These are phyloP conservation scores for Drosophila virilis DNA, from an alignment of 1,140 invertebrate genomes.

Conservation along the genomic window DNA sequence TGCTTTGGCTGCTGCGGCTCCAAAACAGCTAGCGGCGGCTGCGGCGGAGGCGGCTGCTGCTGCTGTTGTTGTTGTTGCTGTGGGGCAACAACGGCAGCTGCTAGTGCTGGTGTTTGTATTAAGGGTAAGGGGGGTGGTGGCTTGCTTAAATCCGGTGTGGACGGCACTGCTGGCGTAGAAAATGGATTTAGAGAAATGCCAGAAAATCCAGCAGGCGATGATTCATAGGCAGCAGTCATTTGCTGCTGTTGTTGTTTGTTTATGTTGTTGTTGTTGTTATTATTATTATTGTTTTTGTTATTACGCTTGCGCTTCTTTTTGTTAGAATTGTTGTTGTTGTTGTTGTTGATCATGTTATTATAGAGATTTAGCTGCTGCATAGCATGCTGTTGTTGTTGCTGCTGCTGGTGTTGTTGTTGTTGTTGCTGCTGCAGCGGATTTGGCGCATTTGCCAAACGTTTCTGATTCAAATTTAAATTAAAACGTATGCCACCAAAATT, in stretches of 20 bases:
- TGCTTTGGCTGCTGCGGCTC: constrained; percentile 3
- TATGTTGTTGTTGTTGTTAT: constrained; percentile 55
- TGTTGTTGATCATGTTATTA: constrained; percentile 67
- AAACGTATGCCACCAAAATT: constrained; percentile 83
- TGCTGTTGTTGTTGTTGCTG: constrained; percentile 12
- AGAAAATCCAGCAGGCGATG: constrained; percentile 10
- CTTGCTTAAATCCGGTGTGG: constrained; percentile 62
- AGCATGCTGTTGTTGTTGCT: constrained; percentile 37
- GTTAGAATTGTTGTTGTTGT: constrained; percentile 54
- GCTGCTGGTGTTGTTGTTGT: constrained; percentile 77
- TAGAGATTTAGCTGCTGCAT: constrained; percentile 39
- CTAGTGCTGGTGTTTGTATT: constrained; percentile 25
- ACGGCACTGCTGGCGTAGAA: constrained; percentile 49
- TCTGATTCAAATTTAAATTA: constrained; percentile 83
- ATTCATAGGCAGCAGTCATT: constrained; percentile 58
- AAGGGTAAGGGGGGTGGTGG: constrained; percentile 68
- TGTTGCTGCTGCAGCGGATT: constrained; percentile 78
- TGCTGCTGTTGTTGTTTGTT: constrained; percentile 32
- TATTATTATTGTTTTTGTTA: constrained; percentile 86
- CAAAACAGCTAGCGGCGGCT: not conserved
- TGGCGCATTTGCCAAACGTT: constrained; percentile 68
- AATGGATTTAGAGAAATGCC: constrained; percentile 35
- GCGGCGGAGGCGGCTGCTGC: not conserved
- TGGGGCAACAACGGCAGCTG: constrained; percentile 16
- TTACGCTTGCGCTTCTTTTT: constrained; percentile 91